These are phyloP conservation scores for Sander lucioperca DNA, from an alignment of 2,113 vertebrate species.

Conservation along the genomic window DNA sequence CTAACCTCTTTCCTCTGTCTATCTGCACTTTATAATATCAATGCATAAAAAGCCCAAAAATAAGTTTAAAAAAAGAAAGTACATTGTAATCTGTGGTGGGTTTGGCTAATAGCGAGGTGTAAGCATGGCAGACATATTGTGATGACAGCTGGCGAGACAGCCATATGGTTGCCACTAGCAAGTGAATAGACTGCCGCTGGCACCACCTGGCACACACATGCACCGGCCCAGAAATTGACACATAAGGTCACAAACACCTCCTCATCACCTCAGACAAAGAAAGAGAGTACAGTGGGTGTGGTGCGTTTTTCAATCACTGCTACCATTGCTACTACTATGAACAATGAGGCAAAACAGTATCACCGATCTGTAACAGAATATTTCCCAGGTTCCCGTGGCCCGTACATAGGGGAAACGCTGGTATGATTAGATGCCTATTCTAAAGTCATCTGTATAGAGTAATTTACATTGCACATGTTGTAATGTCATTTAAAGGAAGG, in stretches of 20 bases:
- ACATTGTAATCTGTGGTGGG: not conserved
- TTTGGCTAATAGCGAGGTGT: conserved; percentile 20
- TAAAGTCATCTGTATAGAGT: not conserved
- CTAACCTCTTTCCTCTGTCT: no score
- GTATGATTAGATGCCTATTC: not conserved
- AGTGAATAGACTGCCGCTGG: conserved; percentile 47
- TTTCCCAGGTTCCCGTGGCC: no score
- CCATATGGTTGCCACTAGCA: conserved; percentile 60
- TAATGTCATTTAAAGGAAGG: not conserved
- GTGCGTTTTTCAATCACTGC: not conserved
- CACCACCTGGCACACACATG: conserved; percentile 67
- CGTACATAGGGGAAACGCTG: no score
- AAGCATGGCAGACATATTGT: conserved; percentile 21
- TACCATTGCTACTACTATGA: not conserved
- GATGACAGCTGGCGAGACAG: conserved; percentile 56
- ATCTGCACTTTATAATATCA: no score
- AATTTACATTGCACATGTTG: not conserved
- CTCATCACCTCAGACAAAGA: conserved; percentile 51
- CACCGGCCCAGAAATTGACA: conserved; percentile 43
- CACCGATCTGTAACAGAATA: no score
- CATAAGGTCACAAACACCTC: conserved; percentile 56
- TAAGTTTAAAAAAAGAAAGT: not conserved
- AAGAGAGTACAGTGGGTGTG: conserved; percentile 23
- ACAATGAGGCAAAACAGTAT: no score
- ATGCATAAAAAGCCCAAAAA: no score